A percentile compares a stretch with the other conserved stretches of the same genome.
Conservation (phyloP, 2,797 vertebrate genomes). For the Siniperca undulata region DNA sequence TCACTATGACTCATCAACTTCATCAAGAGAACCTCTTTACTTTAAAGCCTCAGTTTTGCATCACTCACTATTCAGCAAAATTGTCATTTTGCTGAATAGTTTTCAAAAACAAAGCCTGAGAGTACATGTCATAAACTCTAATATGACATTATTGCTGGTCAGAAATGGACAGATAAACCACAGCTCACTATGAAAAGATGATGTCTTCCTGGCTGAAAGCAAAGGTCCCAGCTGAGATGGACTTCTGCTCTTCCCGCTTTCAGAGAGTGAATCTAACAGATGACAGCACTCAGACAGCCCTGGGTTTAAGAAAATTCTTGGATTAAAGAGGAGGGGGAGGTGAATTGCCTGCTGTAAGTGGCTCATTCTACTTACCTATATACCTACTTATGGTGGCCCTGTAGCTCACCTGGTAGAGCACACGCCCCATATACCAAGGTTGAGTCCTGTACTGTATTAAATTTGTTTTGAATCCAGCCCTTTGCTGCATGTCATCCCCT, state of each 20-base stretch:
- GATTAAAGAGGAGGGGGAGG: constrained; percentile 26
- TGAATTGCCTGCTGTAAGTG: constrained; percentile 14
- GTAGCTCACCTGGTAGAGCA: too few species aligned
- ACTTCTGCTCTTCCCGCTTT: constrained; percentile 21
- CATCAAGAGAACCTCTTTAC: constrained; percentile 35
- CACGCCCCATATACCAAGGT: too few species aligned
- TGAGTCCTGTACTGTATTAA: too few species aligned
- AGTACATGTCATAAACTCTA: constrained; percentile 4
- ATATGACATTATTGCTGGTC: background rate
- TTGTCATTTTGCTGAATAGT: background rate
- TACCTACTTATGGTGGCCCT: too few species aligned
- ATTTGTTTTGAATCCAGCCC: too few species aligned
- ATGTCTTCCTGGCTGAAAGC: constrained; percentile 1
- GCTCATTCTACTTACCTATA: constrained; percentile 17
- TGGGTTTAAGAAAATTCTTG: constrained; percentile 8
- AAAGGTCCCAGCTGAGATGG: background rate
- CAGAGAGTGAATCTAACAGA: background rate
- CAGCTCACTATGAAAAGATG: background rate
- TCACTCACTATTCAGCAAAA: background rate
- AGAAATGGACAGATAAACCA: constrained; percentile 12
- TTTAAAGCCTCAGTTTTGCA: constrained; percentile 43
- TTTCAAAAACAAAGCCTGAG: background rate
- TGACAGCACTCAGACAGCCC: constrained; percentile 10
- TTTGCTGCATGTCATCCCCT: too few species aligned
- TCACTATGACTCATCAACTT: constrained; percentile 27